A percentile compares a stretch with the other conserved stretches of the same genome.
These are phyloP conservation scores for Ciconia nigra DNA, from an alignment of 2,797 vertebrate species.

Conservation along the genomic window DNA sequence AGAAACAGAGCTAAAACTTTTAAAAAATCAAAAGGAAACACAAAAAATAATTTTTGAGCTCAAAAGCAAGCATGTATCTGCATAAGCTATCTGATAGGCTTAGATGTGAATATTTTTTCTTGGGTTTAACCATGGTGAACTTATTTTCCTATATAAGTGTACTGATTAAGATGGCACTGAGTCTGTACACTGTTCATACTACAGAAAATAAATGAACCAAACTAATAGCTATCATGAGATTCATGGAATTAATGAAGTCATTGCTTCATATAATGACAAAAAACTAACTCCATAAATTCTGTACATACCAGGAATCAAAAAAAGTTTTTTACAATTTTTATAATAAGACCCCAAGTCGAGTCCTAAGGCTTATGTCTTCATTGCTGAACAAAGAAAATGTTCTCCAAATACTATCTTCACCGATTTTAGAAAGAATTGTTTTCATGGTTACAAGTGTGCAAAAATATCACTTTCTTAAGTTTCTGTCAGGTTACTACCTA, in stretches of 20 bases:
- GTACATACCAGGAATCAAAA: not conserved
- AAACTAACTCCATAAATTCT: not conserved
- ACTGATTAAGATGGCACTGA: not conserved
- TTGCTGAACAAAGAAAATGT: not conserved
- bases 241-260: not conserved
- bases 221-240: not conserved
- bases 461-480: slow-evolving; percentile 46
- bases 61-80: not conserved
- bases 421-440: slow-evolving; percentile 1
- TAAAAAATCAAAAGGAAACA: not conserved
- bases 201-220: not conserved
- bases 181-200: not conserved
- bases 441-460: slow-evolving; percentile 7
- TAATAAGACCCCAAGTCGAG: not conserved
- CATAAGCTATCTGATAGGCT: not conserved
- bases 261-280: not conserved
- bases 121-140: not conserved
- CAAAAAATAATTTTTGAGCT: not conserved
- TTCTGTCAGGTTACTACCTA: slow-evolving; percentile 61
- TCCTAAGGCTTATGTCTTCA: not conserved
- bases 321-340: not conserved
- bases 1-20: not conserved
- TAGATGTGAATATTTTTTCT: not conserved
- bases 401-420: not conserved
- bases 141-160: not conserved